Evolutionary conservation across 2,797 vertebrate species (phyloP).

Genomic region (Margarornis squamiger): DNA sequence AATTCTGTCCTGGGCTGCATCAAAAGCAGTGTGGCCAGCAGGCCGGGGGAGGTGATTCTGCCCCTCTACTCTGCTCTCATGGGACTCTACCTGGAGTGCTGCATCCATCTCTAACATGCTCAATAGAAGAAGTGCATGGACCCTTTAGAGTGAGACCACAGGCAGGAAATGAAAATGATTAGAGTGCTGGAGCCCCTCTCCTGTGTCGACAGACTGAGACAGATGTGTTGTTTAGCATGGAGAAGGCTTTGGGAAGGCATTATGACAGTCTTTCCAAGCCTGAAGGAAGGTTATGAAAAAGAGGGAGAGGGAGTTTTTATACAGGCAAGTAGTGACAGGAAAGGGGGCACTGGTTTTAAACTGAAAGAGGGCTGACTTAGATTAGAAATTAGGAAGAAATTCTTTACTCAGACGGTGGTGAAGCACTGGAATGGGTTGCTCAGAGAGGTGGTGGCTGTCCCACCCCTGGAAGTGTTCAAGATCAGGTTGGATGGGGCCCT

Average conservation of each 20-base stretch:
- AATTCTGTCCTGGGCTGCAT: accelerated
- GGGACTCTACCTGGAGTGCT: neutral
- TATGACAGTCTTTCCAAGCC: neutral
- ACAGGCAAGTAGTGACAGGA: neutral
- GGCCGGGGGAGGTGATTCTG: neutral
- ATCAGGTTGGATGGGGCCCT: accelerated
- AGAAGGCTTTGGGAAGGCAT: neutral
- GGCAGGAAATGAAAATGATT: no score
- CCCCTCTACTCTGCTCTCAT: accelerated
- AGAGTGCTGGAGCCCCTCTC: neutral
- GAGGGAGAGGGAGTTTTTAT: neutral
- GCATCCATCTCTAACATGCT: accelerated
- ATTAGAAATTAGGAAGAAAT: neutral
- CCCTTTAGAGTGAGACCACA: neutral
- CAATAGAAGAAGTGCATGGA: neutral
- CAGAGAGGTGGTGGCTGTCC: neutral
- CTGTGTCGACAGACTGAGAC: neutral
- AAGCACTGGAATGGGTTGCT: neutral
- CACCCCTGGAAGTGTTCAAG: neutral
- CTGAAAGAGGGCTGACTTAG: neutral
- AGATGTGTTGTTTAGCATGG: no score
- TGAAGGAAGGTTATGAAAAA: neutral
- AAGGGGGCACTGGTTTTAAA: neutral
- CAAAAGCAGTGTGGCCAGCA: accelerated
- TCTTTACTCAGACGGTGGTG: neutral